Conservation (phyloP, 2,888 invertebrate genomes). For the Caenorhabditis japonica region DNA sequence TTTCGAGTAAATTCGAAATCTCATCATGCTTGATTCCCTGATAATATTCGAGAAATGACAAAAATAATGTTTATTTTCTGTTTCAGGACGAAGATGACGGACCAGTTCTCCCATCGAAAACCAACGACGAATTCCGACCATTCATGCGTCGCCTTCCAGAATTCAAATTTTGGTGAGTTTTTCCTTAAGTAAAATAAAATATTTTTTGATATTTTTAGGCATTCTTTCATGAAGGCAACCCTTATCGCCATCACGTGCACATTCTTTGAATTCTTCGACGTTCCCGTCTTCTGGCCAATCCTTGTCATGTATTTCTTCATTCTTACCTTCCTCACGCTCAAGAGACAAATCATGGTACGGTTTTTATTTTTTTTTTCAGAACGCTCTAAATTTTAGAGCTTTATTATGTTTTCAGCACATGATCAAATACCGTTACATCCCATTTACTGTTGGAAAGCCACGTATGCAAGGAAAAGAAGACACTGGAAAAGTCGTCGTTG, state of each 20-base stretch:
- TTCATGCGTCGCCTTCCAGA: slow-evolving; percentile 96
- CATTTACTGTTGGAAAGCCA: slow-evolving; percentile 97
- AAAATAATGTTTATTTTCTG: no score
- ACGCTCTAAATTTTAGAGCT: no score
- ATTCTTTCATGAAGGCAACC: slow-evolving; percentile 94
- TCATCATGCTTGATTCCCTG: no score
- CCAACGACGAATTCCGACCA: slow-evolving; percentile 97
- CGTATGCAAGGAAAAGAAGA: slow-evolving; percentile 84
- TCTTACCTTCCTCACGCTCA: slow-evolving; percentile 98
- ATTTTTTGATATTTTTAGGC: no score
- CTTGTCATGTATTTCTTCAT: slow-evolving; percentile 99
- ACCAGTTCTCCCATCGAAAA: slow-evolving; percentile 92
- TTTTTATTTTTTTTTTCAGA: background rate
- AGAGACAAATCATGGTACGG: slow-evolving; percentile 95
- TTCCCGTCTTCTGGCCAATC: slow-evolving; percentile 99
- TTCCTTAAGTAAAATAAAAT: background rate
- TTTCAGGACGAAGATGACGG: slow-evolving; percentile 78
- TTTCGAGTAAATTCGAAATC: no score
- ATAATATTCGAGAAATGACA: no score
- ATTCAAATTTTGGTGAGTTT: slow-evolving; percentile 86
- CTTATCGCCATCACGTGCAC: slow-evolving; percentile 91
- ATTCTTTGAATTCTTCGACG: slow-evolving; percentile 93
- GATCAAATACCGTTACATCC: slow-evolving; percentile 98
- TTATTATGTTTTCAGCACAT: slow-evolving; percentile 96
- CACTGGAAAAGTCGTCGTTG: slow-evolving; percentile 76